Conservation (phyloP, 2,888 invertebrate species). For the Allygus modestus region DNA sequence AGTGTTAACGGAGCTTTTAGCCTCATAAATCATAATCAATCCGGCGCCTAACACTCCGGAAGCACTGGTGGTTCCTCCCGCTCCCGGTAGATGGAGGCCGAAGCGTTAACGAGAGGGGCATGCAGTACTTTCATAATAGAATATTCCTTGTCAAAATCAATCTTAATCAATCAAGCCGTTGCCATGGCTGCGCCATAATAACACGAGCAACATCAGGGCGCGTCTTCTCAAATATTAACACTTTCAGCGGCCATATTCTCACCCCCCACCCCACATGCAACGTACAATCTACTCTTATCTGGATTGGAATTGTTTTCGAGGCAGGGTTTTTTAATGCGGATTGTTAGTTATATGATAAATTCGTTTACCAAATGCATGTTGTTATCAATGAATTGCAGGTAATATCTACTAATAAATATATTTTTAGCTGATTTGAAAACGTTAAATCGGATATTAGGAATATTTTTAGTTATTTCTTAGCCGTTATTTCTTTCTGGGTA, state of each 20-base stretch:
- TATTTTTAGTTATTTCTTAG: too few species aligned
- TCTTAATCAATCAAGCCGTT: slow-evolving; percentile 68
- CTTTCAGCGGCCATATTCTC: slow-evolving; percentile 59
- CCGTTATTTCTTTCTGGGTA: too few species aligned
- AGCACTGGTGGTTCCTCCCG: not conserved
- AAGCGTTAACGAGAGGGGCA: not conserved
- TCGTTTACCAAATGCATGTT: too few species aligned
- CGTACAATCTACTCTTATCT: too few species aligned
- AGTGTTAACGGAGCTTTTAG: not conserved
- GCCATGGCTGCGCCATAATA: slow-evolving; percentile 65
- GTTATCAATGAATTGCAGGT: too few species aligned
- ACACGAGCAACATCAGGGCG: slow-evolving; percentile 42
- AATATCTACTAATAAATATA: too few species aligned
- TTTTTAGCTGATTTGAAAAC: too few species aligned
- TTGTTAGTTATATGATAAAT: too few species aligned
- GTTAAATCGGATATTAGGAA: too few species aligned
- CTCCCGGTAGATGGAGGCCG: not conserved
- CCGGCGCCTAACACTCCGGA: not conserved
- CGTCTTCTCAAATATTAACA: slow-evolving; percentile 63
- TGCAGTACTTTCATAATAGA: slow-evolving; percentile 63
- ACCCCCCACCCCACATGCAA: not conserved
- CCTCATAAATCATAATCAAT: slow-evolving; percentile 48
- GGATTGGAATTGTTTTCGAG: too few species aligned
- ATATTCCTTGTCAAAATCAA: slow-evolving; percentile 67
- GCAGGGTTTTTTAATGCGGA: too few species aligned